Base-by-base conservation (phyloP, 2,888 invertebrate genomes). In the Microctonus brassicae region DNA sequence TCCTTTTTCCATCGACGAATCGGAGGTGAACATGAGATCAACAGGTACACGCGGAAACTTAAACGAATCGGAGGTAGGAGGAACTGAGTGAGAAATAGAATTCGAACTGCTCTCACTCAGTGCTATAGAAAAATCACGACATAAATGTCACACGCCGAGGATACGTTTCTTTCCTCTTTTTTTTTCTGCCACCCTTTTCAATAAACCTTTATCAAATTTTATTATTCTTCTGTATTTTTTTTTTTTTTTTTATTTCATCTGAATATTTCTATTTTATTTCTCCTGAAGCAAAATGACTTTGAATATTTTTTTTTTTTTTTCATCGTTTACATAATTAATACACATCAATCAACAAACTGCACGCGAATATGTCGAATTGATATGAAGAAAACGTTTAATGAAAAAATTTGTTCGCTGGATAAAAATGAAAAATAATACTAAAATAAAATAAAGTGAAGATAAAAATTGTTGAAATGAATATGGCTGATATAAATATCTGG, bases 1-100 rank as follows among this genome's bases (percentile, higher is more conserved):
- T 39, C 34, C 26, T 13, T 70, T 42, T 53, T n/a, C 26, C 53
- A 58, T 69, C 33, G 53, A 55, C 26, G 55, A 57, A 57, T 69
- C 22, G 69, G 69, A 76, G 64, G 62, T 58, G 60, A 60, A 70
- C 65, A 70, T 57, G 74, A 73, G 77, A 80, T 80, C 80, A 80
- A 80, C 80, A 80, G 80, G 80, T 80, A 80, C 70, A 76, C 73
- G 76, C 33, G 34, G 33, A 33, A n/a, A 33, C n/a, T 33, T 17
- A 6, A 58, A 58, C 29, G 33, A 58, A 33, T 1, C 33, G 17
- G 26, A 13, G 26, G 4, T n/a, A 11, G 4, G 11, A 11, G 26
- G 26, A 55, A 33, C 6, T 33, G 17, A 39, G 36, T 26, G 22
- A 57, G 55, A 57, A n/a, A 57, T 57, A 29, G n/a, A 29, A 57